Evolutionary conservation across 2,113 vertebrate genomes (phyloP), one percentile per base, ranked within the genome.

Genomic region (Ariopsis seemanni): DNA sequence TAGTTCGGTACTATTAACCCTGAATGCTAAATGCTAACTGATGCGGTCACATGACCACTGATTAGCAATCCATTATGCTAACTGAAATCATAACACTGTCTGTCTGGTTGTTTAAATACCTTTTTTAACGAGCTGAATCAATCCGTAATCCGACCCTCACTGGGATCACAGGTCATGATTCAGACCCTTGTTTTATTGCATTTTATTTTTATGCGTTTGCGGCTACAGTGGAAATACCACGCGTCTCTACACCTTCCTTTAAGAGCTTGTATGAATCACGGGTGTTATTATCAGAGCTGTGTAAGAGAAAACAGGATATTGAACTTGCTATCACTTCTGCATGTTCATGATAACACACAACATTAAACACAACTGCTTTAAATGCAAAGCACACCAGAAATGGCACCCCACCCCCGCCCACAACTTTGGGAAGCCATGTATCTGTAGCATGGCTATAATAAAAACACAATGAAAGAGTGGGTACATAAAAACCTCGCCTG

Each of bases 301-400:
- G n/a, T 63, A 34, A 82, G 52, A 86, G 53, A 69, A 74, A 75
- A 25, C 69, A 85, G 83, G 83, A 85, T 74, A 85, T 75, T 85
- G 69, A 12, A 15, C 81, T 83, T 34, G 65, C 42, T 71, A 84
- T 84, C 63, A 55, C 83, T 74, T 60, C 55, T 75, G 69, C 30
- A 14, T 7, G 6, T 60, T 48, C 69, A 75, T 75, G 83, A 85
- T 75, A 85, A 74, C 83, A 85, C 83, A 85, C 27, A 85, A 85
- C 83, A 85, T 85, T 85, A 85, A 58, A 85, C 69, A 57, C 72
- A 60, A 75, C 55, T 74, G 72, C 67, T 75, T 85, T 74, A 81
- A 48, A 84, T 78, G 77, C 53, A 75, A 86, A 83, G 50, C 60
- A 71, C 25, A 85, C 22, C 25, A 48, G 55, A 18, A 60, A 83